Evolutionary conservation across 2,113 vertebrate species (phyloP), one percentile per base, ranked within the genome.

Genomic region (Pundamilia nyererei): DNA sequence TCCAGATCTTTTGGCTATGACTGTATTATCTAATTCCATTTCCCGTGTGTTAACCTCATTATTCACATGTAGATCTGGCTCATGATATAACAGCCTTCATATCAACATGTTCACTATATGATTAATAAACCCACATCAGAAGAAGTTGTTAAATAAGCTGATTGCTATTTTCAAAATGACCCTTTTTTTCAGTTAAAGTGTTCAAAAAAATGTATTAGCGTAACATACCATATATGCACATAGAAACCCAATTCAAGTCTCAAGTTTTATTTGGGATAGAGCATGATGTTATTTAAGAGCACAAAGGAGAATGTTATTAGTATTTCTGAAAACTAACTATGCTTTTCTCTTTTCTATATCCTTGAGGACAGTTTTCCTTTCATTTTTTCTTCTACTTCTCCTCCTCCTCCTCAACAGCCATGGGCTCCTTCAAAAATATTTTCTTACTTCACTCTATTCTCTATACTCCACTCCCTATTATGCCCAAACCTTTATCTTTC

Each of bases 361-460:
- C 82, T 87, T 68, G 38, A 87, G 77, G 26, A 80, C 26, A 86
- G 47, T 33, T 75, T 89, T 86, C 10, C 60, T 84, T 93, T 90
- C 3, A 81, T 51, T 56, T 81, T 81, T 80, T 79, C 68, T 29
- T 10, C 40, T 60, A 65, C 56, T 47, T 60, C 11, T 72, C 51
- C 80, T 80, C 75, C 60, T 86, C 60, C 68, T 72, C 56, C 83
- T 79, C 56, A 7, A 5, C 81, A 88, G 81, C 77, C 68, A 72
- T 56, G 38, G 54, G 65, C 84, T 87, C 58, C 51, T 86, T 90
- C 35, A 68, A 55, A 91, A 88, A 89, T 70, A 85, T 85, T 47
- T 51, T 85, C 49, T 80, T 83, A 70, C 80, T 87, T 83, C 53
- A 60, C 65, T 90, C 80, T 85, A 79, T 85, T 72, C 79, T 92